A percentile compares a stretch with the other conserved stretches of the same genome.
Evolutionary conservation across 2,113 vertebrate species (phyloP).

Genomic region (Aptenodytes forsteri): DNA sequence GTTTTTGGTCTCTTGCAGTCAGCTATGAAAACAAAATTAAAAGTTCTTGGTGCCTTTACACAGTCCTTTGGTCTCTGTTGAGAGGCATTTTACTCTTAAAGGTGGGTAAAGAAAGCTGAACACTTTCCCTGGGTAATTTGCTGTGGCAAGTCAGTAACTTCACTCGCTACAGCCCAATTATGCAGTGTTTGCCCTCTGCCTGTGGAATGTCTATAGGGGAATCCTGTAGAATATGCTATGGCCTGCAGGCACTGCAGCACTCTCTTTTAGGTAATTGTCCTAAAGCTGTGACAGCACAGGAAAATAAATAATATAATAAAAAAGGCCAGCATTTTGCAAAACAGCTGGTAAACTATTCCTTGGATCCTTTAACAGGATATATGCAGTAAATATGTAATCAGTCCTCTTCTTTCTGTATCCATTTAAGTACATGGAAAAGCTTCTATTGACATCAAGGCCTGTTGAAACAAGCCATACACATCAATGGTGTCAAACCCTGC

Average conservation of each 20-base stretch:
- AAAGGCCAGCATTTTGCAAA: background rate
- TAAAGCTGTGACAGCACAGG: background rate
- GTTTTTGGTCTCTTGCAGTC: background rate
- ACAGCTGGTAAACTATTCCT: background rate
- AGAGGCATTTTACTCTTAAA: background rate
- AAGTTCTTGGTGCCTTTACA: background rate
- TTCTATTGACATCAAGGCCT: background rate
- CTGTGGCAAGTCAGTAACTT: background rate
- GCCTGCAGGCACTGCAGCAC: background rate
- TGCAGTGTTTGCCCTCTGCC: background rate
- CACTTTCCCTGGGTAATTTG: background rate
- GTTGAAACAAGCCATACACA: background rate
- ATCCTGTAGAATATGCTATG: background rate
- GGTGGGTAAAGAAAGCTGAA: background rate
- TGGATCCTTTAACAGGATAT: background rate
- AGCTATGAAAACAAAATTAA: background rate
- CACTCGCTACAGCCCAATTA: background rate
- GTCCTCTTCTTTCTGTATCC: background rate
- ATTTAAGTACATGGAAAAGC: background rate
- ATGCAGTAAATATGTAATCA: background rate
- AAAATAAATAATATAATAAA: conserved; percentile 31
- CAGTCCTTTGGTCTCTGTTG: background rate
- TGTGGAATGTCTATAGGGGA: background rate
- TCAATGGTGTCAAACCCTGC: background rate
- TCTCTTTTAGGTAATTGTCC: background rate